Base-by-base conservation (phyloP, 2,797 vertebrate species). In the Chelonia mydas region DNA sequence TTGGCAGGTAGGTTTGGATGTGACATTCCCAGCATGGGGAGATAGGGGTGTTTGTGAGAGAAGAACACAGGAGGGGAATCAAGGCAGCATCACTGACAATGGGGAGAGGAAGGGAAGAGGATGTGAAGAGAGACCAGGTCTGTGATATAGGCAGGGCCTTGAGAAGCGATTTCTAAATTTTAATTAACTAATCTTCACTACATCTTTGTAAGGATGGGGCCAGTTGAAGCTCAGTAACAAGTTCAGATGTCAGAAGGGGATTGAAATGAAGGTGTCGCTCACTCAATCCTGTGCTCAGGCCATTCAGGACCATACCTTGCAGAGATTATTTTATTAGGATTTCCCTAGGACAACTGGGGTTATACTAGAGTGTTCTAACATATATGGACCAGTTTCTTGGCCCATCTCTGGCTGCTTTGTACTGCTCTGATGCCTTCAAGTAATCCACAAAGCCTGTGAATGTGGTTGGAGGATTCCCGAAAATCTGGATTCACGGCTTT, bases 61-160 rank as follows among this genome's bases (percentile, higher is more conserved):
- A 21, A 37, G n/a, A 21, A 37, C 33, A 37, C 17, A 21, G 17
- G 16, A 37, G n/a, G n/a, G 33, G 19, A 72, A 72, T 72, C 65
- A 72, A 37, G 21, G 65, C 8, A 72, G 21, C n/a, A 72, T 37
- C n/a, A 68, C 33, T 68, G 31, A 57, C 11, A 57, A 27, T 3
- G 61, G 12, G 0, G 2, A 37, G 25, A 33, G 11, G 25, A 86
- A 33, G 59, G 77, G 51, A 83, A 31, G 93, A 88, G 53, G n/a
- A 10, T 77, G 3, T 54, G 84, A 88, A 84, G 3, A 5, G 7
- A 57, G 3, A 92, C 83, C 0, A 2, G 23, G 49, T 12, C 8
- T 51, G 27, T 49, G 65, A 51, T 3, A 57, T 19, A 72, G 65
- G 9, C 17, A 19, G 65, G n/a, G 2, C 37, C 19, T 72, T 72